Percentiles rank a stretch among this genome's conserved stretches.
Conservation (phyloP, 2,888 invertebrate genomes). For the Drosophila fungiperda region DNA sequence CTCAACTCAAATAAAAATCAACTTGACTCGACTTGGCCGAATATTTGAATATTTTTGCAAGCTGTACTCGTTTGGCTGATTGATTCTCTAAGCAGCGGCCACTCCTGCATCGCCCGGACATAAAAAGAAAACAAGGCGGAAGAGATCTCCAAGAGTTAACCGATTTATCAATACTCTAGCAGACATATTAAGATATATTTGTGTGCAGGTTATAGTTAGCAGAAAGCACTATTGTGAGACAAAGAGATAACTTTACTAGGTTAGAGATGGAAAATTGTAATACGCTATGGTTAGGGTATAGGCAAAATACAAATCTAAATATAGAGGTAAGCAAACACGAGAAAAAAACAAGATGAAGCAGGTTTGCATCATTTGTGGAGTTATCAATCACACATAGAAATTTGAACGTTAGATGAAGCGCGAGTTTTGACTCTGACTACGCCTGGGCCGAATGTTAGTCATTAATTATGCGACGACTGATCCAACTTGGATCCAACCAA, state of each 20-base stretch:
- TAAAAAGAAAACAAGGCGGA: conserved; percentile 20
- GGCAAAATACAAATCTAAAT: conserved; percentile 1
- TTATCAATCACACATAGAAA: conserved; percentile 81
- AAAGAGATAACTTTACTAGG: neutral
- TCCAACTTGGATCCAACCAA: conserved; percentile 38
- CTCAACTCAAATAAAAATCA: conserved; percentile 18
- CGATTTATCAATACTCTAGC: conserved; percentile 26
- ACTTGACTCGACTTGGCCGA: conserved; percentile 36
- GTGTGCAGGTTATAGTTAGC: neutral
- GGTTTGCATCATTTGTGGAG: conserved; percentile 77
- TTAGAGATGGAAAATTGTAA: neutral
- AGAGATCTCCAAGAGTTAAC: neutral
- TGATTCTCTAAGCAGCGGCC: conserved; percentile 62
- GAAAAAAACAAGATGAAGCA: conserved; percentile 58
- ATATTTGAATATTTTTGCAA: conserved; percentile 70
- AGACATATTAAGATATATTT: neutral
- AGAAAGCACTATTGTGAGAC: neutral
- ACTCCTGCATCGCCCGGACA: conserved; percentile 69
- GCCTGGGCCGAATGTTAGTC: conserved; percentile 80
- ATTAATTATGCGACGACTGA: conserved; percentile 74
- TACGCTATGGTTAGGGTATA: conserved; percentile 26
- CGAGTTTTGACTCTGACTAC: conserved; percentile 77
- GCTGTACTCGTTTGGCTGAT: conserved; percentile 72
- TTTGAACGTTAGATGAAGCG: conserved; percentile 76
- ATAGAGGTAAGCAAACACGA: conserved; percentile 22